Base-by-base conservation (phyloP, 2,888 invertebrate species). In the Belgica antarctica region DNA sequence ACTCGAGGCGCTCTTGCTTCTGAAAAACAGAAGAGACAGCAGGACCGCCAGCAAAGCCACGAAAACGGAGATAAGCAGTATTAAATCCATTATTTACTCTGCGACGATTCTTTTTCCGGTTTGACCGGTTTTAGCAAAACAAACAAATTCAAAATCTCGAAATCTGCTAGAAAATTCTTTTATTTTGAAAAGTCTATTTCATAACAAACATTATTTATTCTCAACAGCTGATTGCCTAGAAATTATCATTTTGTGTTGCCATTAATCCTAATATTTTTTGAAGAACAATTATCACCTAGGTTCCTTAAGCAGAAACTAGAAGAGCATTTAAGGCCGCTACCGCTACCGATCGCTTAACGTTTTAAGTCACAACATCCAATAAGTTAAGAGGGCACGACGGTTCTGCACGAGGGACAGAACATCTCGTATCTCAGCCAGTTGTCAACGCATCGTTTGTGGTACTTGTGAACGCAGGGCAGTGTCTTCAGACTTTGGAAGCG, bases 31-130 rank as follows among this genome's bases (percentile, higher is more conserved):
- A 28, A 80, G 75, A 2, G 81, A 76, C 7, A 79, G 72, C 34
- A 82, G 73, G 1, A 82, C 73, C 10, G 79, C 74, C 27, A 82
- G 72, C 10, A 82, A 73, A 5, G 81, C 76, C 12, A 77, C 74
- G 27, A 81, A 82, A 72, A 82, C 75, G 2, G 80, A 81, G 72
- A 81, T 76, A 71, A 83, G 75, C 63, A 82, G 24, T 19, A 79
- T 76, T 71, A 83, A 75, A 74, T 82, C 82, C 83, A 83, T 83
- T 73, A n/a, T n/a, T n/a, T n/a, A n/a, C n/a, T n/a, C 15, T 15
- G 41, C n/a, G 41, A 41, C 3, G 41, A 31, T 31, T 12, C 24
- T 4, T 31, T 10, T 31, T 31, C n/a, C n/a, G n/a, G n/a, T n/a
- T n/a, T n/a, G n/a, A n/a, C n/a, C n/a, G n/a, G n/a, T n/a, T n/a